Percentiles rank a stretch among this genome's conserved stretches.
phyloP scores from a whole-genome alignment of 2,797 vertebrate genomes.

The Muraenolepis orangiensis region DNA sequence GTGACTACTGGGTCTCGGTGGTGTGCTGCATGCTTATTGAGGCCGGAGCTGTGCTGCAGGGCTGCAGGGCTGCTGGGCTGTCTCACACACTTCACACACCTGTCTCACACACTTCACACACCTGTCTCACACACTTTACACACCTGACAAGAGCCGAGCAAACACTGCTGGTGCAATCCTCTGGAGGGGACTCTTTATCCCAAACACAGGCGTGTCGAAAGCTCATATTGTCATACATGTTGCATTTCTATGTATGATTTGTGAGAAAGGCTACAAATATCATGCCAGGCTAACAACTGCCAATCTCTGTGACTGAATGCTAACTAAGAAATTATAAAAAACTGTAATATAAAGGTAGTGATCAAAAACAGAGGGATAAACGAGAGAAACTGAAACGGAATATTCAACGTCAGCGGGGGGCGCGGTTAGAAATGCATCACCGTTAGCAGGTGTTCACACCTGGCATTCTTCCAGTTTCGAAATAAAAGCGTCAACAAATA shows the following conservation, averaged over 20 bases:
- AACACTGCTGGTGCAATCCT: slow-evolving; percentile 18
- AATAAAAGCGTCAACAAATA: too few species aligned
- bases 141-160: slow-evolving; percentile 49
- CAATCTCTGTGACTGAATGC: background rate
- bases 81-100: too few species aligned
- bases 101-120: too few species aligned
- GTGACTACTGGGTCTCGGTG: slow-evolving; percentile 41
- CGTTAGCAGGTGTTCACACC: background rate
- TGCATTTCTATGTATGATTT: background rate
- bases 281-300: too few species aligned
- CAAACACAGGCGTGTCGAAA: background rate
- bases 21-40: slow-evolving; percentile 56
- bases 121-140: too few species aligned
- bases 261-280: too few species aligned
- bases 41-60: slow-evolving; percentile 47
- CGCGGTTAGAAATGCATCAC: background rate
- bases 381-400: background rate
- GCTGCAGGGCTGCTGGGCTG: slow-evolving; percentile 34
- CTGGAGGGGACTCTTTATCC: slow-evolving; percentile 19
- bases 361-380: background rate
- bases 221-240: background rate
- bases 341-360: background rate
- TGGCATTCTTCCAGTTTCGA: background rate
- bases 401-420: background rate
- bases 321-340: background rate